A percentile compares a stretch with the other conserved stretches of the same genome.
These are phyloP conservation scores for Drosophila tani DNA, from an alignment of 1,140 invertebrate species.

Conservation along the genomic window DNA sequence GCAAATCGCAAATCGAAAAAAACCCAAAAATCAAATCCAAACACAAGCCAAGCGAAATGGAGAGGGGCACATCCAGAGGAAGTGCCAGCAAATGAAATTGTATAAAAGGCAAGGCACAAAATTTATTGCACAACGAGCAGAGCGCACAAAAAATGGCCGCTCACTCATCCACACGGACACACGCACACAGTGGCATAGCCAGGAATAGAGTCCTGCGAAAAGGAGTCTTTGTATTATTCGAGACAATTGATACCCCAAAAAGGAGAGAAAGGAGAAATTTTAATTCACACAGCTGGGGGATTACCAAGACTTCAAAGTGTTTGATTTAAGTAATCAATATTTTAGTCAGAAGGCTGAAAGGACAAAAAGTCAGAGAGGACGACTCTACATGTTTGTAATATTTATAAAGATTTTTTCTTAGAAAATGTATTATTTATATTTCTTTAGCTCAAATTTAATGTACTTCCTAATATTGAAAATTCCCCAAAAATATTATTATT, in stretches of 20 bases:
- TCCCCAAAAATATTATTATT: no score
- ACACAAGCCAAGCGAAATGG: constrained; percentile 65
- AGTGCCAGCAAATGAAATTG: constrained; percentile 77
- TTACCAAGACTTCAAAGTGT: constrained; percentile 13
- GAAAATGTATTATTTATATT: no score
- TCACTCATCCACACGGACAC: constrained; percentile 31
- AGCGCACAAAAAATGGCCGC: constrained; percentile 67
- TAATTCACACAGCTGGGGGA: not conserved
- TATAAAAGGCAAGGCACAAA: constrained; percentile 80
- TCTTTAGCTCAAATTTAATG: no score
- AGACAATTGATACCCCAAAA: constrained; percentile 35
- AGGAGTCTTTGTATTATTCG: constrained; percentile 15
- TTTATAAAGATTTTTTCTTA: no score
- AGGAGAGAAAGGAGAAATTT: not conserved
- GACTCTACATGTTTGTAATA: no score
- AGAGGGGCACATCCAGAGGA: constrained; percentile 9
- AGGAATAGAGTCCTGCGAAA: constrained; percentile 6
- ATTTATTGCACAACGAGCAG: constrained; percentile 74
- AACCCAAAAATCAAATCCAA: constrained; percentile 78
- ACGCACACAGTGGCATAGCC: constrained; percentile 4
- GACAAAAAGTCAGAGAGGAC: no score
- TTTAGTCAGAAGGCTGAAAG: no score
- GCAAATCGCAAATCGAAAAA: constrained; percentile 79
- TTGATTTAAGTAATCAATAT: not conserved
- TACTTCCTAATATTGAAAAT: no score